Percentiles rank a stretch among this genome's conserved stretches.
Evolutionary conservation across 2,797 vertebrate genomes (phyloP).

Genomic region (Megaceryle alcyon): DNA sequence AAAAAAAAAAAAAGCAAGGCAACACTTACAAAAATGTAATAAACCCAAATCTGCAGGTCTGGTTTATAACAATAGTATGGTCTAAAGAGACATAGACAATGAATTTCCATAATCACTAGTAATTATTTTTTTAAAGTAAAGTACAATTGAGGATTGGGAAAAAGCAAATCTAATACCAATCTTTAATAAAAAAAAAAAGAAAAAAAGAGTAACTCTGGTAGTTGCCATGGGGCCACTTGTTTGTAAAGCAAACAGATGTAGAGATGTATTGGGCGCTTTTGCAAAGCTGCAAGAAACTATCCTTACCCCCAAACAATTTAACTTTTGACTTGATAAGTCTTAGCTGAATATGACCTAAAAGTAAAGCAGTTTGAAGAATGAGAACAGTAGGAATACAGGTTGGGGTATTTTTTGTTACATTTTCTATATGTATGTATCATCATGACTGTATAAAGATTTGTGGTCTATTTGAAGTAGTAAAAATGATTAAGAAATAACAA

Average conservation of each 20-base stretch:
- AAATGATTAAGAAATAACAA: neutral
- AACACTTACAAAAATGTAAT: conserved; percentile 40
- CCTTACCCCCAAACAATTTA: neutral
- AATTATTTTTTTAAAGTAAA: conserved; percentile 64
- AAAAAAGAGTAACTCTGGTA: conserved; percentile 12
- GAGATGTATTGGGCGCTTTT: neutral
- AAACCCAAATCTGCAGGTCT: conserved; percentile 44
- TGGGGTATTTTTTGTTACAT: neutral
- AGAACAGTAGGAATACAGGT: neutral
- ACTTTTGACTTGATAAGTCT: neutral
- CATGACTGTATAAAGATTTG: neutral
- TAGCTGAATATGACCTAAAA: neutral
- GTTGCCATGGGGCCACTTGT: neutral
- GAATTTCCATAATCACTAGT: conserved; percentile 60
- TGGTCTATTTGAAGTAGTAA: neutral
- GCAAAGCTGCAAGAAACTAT: neutral
- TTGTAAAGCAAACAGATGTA: neutral
- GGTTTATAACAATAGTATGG: conserved; percentile 31
- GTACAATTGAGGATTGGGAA: conserved; percentile 23
- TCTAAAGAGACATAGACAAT: conserved; percentile 61
- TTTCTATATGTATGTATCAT: neutral
- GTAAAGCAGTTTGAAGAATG: neutral
- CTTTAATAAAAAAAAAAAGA: conserved; percentile 11
- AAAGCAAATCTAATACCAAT: conserved; percentile 33
- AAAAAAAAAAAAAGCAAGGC: conserved; percentile 12